Evolutionary conservation across 1,140 invertebrate genomes (phyloP).

Genomic region (Solen grandis): DNA sequence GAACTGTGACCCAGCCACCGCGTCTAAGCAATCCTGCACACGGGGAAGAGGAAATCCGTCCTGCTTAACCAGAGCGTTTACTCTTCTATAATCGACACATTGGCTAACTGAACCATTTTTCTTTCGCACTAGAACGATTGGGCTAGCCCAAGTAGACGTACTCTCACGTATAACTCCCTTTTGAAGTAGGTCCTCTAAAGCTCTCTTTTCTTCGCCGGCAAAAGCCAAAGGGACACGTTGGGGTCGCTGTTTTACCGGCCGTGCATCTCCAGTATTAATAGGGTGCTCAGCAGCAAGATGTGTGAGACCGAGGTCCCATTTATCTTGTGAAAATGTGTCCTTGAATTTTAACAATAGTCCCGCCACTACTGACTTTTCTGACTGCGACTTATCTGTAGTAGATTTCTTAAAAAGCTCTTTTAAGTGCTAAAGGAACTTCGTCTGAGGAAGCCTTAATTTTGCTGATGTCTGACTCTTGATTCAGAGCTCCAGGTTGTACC

Average conservation of each 20-base stretch:
- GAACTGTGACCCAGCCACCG: neutral
- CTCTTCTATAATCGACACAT: no score
- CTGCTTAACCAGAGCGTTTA: no score
- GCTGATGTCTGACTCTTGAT: neutral
- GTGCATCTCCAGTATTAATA: conserved; percentile 24
- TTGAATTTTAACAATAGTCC: neutral
- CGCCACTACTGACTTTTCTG: neutral
- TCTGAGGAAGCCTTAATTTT: no score
- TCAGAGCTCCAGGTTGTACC: neutral
- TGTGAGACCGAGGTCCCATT: conserved; percentile 16
- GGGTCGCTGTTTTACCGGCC: conserved; percentile 16
- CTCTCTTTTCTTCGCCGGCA: conserved; percentile 6
- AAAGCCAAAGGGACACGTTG: neutral
- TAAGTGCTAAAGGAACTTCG: neutral
- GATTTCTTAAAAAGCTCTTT: neutral
- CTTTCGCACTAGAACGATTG: conserved; percentile 15
- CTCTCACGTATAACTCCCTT: conserved; percentile 13
- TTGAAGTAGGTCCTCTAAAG: neutral
- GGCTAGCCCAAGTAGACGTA: conserved; percentile 7
- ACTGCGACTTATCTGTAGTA: neutral
- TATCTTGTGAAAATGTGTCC: neutral
- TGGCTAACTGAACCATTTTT: conserved; percentile 1
- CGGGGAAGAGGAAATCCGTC: no score
- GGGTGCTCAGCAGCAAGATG: conserved; percentile 20
- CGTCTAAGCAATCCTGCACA: no score